Conservation (phyloP, 2,113 vertebrate genomes). For the Pungitius pungitius region DNA sequence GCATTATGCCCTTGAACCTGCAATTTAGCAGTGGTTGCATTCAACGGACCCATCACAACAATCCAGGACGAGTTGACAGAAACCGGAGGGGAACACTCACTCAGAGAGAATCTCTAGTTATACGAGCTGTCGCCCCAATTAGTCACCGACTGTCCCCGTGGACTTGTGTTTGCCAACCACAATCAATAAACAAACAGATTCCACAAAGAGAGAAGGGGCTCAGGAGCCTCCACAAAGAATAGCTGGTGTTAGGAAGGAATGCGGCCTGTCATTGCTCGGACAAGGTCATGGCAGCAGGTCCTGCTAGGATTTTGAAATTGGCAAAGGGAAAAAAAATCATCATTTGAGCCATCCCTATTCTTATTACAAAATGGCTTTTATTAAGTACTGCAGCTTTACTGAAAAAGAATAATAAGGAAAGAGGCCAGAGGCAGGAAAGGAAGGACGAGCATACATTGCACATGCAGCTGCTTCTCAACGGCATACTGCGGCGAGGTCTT, state of each 20-base stretch:
- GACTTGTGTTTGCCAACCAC: slow-evolving; percentile 41
- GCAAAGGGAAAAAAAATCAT: not conserved
- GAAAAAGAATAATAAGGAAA: not conserved
- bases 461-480: slow-evolving; percentile 3
- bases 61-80: slow-evolving; percentile 6
- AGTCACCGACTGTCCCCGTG: slow-evolving; percentile 32
- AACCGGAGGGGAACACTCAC: slow-evolving; percentile 11
- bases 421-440: not conserved
- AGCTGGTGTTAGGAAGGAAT: slow-evolving; percentile 20
- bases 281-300: slow-evolving; percentile 34
- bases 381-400: not conserved
- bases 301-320: not conserved
- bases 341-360: not conserved
- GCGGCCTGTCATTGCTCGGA: slow-evolving; percentile 10
- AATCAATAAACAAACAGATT: slow-evolving; percentile 45
- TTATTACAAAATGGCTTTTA: not conserved
- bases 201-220: slow-evolving; percentile 9
- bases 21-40: slow-evolving; percentile 11
- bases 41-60: slow-evolving; percentile 5
- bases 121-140: slow-evolving; percentile 26
- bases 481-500: slow-evolving; percentile 30
- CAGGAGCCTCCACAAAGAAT: not conserved
- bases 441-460: slow-evolving; percentile 17
- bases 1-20: too few relatives aligned
- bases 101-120: slow-evolving; percentile 33